Conservation (phyloP, 2,113 vertebrate species). For the Uropsilus gracilis region DNA sequence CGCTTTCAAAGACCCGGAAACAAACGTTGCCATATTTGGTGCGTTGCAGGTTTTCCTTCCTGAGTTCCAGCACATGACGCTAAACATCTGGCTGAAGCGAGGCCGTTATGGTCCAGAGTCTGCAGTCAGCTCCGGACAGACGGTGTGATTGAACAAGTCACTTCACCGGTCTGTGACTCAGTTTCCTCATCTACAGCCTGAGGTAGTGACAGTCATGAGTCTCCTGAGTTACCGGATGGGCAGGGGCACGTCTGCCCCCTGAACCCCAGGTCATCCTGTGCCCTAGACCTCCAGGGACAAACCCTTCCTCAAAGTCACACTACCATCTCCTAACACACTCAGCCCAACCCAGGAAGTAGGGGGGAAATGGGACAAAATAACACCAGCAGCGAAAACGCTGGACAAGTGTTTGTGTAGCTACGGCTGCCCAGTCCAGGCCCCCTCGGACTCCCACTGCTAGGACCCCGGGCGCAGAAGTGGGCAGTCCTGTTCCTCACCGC, state of each 20-base stretch:
- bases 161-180: not conserved
- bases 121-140: not conserved
- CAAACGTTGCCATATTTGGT: not conserved
- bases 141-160: not conserved
- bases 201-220: not conserved
- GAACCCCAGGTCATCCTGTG: not conserved
- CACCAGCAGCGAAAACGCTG: not conserved
- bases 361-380: not conserved
- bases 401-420: not conserved
- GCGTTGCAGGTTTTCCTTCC: not conserved
- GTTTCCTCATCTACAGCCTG: not conserved
- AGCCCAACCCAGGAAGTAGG: not conserved
- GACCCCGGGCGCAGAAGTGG: not conserved
- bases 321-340: not conserved
- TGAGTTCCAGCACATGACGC: not conserved
- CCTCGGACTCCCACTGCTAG: not conserved
- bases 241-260: not conserved
- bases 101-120: not conserved
- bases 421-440: no score
- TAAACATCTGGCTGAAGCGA: not conserved
- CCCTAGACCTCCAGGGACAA: not conserved
- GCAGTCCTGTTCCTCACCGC: not conserved
- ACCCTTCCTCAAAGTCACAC: not conserved
- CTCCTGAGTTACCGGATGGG: not conserved
- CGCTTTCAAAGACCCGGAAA: constrained; percentile 23